A percentile compares a stretch with the other conserved stretches of the same genome.
Conservation (phyloP, 1,140 invertebrate species). For the Proales similis region DNA sequence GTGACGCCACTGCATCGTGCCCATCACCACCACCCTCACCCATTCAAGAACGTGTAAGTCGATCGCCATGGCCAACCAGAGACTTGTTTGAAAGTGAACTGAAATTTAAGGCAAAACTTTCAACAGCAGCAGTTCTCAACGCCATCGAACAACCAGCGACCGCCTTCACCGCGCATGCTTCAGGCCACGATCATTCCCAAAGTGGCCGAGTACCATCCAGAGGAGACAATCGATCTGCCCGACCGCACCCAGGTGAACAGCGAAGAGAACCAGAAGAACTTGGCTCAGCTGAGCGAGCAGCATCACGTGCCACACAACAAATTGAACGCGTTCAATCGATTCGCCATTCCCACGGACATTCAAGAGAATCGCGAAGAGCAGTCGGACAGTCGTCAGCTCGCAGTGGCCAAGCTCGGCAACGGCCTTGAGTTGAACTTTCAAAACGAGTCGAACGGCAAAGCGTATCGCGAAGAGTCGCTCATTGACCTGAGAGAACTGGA, state of each 20-base stretch:
- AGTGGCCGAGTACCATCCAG: constrained; percentile 18
- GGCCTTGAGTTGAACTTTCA: constrained; percentile 21
- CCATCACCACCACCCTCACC: too few relatives aligned
- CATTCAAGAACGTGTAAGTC: too few relatives aligned
- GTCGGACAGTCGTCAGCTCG: constrained; percentile 1
- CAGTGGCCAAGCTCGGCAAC: constrained; percentile 16
- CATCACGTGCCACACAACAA: constrained; percentile 33
- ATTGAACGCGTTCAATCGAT: constrained; percentile 19
- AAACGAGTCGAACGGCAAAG: background rate
- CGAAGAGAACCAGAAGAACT: background rate
- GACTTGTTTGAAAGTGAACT: background rate
- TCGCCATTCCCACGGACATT: constrained; percentile 11
- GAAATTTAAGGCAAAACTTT: constrained; percentile 16
- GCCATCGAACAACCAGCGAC: constrained; percentile 17
- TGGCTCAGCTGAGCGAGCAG: background rate
- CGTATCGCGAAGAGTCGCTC: background rate
- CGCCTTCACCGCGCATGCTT: constrained; percentile 8
- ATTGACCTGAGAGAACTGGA: constrained; percentile 34
- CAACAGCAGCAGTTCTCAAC: constrained; percentile 22
- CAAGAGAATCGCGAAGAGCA: background rate
- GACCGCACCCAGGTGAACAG: background rate
- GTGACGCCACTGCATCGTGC: background rate
- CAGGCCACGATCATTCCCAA: constrained; percentile 24
- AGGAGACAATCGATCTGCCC: background rate
- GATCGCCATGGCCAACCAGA: background rate